Conservation (phyloP, 30 jellyfish, hydroid and myxozoan genomes). For the Chrysaora quinquecirrha region DNA sequence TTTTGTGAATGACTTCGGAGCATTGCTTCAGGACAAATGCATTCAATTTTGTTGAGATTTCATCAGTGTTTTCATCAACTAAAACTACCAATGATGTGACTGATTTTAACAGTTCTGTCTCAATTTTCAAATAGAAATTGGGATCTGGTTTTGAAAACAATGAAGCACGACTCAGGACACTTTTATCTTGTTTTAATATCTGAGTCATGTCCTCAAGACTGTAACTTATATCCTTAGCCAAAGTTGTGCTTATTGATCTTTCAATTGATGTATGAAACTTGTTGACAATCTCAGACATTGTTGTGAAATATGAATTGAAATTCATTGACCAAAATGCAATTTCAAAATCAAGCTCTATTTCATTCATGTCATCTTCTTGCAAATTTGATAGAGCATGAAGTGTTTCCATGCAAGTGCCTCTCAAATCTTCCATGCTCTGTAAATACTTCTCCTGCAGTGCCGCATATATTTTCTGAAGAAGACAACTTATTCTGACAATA, state of each 20-base stretch:
- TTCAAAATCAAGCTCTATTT: slow-evolving; percentile 45
- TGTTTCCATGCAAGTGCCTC: slow-evolving; percentile 25
- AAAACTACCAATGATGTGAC: neutral
- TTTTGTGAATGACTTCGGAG: slow-evolving; percentile 9
- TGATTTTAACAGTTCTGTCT: slow-evolving; percentile 13
- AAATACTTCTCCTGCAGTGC: slow-evolving; percentile 6
- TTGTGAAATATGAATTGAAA: slow-evolving; percentile 11
- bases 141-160: slow-evolving; percentile 29
- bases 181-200: slow-evolving; percentile 48
- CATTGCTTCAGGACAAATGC: slow-evolving; percentile 16
- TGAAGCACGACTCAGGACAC: slow-evolving; percentile 21
- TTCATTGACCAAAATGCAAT: slow-evolving; percentile 47
- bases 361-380: slow-evolving; percentile 48
- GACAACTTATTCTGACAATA: neutral
- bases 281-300: slow-evolving; percentile 14
- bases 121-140: slow-evolving; percentile 9
- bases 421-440: slow-evolving; percentile 32
- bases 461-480: neutral
- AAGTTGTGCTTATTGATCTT: neutral
- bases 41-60: neutral
- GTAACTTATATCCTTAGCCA: slow-evolving; percentile 27
- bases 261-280: slow-evolving; percentile 17
- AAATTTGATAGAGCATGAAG: slow-evolving; percentile 53
- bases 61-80: slow-evolving; percentile 21
- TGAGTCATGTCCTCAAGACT: slow-evolving; percentile 61